Evolutionary conservation across 2,113 vertebrate genomes (phyloP).

Genomic region (Oxygymnocypris stewartii): DNA sequence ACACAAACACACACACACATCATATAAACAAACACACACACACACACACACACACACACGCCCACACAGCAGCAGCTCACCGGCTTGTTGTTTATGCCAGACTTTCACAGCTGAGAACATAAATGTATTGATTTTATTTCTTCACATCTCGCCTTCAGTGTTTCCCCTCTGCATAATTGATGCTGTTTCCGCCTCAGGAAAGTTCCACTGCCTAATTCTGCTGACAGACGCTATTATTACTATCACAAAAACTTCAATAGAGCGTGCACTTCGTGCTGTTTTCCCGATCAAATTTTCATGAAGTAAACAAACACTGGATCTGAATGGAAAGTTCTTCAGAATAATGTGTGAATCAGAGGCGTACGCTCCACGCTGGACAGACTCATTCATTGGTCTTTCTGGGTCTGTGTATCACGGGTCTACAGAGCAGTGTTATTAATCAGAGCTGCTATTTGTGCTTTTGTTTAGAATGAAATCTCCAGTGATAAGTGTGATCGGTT

Average conservation of each 20-base stretch:
- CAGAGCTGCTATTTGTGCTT: neutral
- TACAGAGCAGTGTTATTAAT: neutral
- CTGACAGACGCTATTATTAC: neutral
- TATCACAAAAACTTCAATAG: neutral
- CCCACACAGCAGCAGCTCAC: neutral
- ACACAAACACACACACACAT: too few relatives aligned
- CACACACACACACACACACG: neutral
- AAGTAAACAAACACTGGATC: neutral
- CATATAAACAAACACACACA: too few relatives aligned
- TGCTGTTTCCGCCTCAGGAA: neutral
- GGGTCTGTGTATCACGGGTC: neutral
- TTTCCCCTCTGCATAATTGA: conserved; percentile 27
- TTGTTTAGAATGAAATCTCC: neutral
- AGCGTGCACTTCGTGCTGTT: neutral
- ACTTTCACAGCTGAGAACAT: neutral
- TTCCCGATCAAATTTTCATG: neutral
- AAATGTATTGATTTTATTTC: neutral
- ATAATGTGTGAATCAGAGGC: neutral
- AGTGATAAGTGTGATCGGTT: neutral
- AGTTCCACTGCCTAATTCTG: conserved; percentile 16
- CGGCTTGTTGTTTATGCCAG: neutral
- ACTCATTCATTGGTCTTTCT: neutral
- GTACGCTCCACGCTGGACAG: neutral
- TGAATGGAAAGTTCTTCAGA: neutral
- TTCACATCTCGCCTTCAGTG: neutral